Conservation (phyloP, 2,113 vertebrate species). For the Corynorhinus townsendii region DNA sequence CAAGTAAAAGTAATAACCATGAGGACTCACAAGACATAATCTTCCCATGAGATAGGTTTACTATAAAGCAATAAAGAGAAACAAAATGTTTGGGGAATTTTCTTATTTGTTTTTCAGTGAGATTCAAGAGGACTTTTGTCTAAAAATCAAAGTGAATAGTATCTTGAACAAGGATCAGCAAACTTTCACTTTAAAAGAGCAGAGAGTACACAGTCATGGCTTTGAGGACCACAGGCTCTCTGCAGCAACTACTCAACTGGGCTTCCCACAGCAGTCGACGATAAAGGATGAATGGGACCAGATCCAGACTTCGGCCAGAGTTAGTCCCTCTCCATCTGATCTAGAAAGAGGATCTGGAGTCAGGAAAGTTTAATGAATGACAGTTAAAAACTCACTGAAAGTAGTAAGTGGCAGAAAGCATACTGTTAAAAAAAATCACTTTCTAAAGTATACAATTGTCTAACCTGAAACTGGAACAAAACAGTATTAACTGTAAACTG, state of each 20-base stretch:
- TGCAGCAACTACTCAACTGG: not conserved
- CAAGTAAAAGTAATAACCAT: not conserved
- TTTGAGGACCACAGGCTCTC: not conserved
- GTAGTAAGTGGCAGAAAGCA: not conserved
- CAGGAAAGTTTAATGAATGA: not conserved
- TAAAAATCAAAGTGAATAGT: conserved; percentile 10
- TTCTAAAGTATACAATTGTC: not conserved
- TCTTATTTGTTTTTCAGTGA: not conserved
- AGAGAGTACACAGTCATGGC: not conserved
- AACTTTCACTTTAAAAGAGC: not conserved
- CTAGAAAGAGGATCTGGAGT: not conserved
- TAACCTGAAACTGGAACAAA: not conserved
- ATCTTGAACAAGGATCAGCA: not conserved
- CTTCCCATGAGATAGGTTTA: not conserved
- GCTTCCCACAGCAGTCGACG: not conserved
- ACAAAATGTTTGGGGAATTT: not conserved
- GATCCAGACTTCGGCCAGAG: not conserved
- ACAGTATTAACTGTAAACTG: not conserved
- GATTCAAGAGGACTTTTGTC: not conserved
- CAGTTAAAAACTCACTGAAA: not conserved
- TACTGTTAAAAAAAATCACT: not conserved
- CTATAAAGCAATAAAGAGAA: not conserved
- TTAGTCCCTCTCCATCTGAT: not conserved
- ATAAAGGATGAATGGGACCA: not conserved
- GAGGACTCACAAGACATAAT: not conserved